Percentiles rank a stretch among this genome's conserved stretches.
Conservation (phyloP, 2,797 vertebrate species). For the Gymnothorax reevesii region DNA sequence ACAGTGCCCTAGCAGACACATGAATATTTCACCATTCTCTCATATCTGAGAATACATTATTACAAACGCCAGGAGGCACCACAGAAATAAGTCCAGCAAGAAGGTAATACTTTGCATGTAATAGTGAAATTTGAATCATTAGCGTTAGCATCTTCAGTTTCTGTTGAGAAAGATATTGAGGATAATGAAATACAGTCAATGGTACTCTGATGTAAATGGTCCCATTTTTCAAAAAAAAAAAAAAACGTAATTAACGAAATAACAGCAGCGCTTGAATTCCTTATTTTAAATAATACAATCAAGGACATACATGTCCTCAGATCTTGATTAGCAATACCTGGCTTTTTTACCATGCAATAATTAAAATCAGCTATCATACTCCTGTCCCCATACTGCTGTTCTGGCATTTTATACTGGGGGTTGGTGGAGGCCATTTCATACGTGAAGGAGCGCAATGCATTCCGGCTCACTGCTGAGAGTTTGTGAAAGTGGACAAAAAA, state of each 20-base stretch:
- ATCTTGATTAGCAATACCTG: conserved; percentile 9
- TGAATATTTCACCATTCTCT: not conserved
- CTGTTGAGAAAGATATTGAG: not conserved
- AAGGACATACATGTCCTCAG: conserved; percentile 40
- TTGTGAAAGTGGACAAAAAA: conserved; percentile 18
- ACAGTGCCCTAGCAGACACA: not conserved
- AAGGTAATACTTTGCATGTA: not conserved
- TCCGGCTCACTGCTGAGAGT: not conserved
- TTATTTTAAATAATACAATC: conserved; percentile 13
- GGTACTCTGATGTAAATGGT: not conserved
- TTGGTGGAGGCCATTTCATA: conserved; percentile 33
- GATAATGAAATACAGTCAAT: conserved; percentile 5
- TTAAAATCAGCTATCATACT: not conserved
- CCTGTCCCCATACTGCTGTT: not conserved
- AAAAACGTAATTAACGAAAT: not conserved
- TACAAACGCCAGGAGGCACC: not conserved
- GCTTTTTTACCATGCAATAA: not conserved
- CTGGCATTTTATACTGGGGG: conserved; percentile 48
- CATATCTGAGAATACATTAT: not conserved
- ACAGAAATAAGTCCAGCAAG: not conserved
- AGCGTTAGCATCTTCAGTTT: not conserved
- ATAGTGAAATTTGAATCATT: not conserved
- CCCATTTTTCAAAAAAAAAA: not conserved
- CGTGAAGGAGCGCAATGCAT: conserved; percentile 36
- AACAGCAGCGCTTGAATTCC: not conserved